Percentiles rank a stretch among this genome's conserved stretches.
Evolutionary conservation across 2,113 vertebrate species (phyloP).

Genomic region (Rana temporaria): DNA sequence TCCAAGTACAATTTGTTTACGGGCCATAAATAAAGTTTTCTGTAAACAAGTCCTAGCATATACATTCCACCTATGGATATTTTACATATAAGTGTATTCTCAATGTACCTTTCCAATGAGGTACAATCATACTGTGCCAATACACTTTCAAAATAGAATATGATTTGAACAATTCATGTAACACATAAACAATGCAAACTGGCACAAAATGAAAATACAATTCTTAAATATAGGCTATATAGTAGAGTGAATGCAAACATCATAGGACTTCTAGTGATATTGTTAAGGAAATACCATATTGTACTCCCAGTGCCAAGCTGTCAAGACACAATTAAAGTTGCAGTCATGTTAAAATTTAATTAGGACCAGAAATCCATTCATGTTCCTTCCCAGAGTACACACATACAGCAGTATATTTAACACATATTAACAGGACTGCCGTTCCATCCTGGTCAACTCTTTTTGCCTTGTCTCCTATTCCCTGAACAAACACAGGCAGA

Average conservation of each 20-base stretch:
- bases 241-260: conserved; percentile 1
- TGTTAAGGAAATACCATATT: conserved; percentile 49
- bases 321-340: conserved; percentile 52
- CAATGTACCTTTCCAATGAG: too few species aligned
- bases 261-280: conserved; percentile 21
- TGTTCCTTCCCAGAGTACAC: conserved; percentile 29
- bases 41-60: too few species aligned
- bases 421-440: conserved; percentile 68
- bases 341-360: conserved; percentile 50
- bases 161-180: not conserved
- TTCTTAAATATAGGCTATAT: conserved; percentile 28
- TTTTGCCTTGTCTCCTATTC: conserved; percentile 62
- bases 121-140: not conserved
- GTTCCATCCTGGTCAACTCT: conserved; percentile 29
- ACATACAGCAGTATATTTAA: conserved; percentile 54
- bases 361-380: conserved; percentile 21
- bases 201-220: not conserved
- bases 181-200: not conserved
- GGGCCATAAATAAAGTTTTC: too few species aligned
- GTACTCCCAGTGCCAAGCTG: conserved; percentile 41
- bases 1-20: too few species aligned
- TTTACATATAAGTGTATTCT: too few species aligned
- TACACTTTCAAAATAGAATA: not conserved
- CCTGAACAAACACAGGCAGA: conserved; percentile 70
- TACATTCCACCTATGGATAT: too few species aligned